Evolutionary conservation across 1,140 invertebrate genomes (phyloP).

Genomic region (Araneus ventricosus): DNA sequence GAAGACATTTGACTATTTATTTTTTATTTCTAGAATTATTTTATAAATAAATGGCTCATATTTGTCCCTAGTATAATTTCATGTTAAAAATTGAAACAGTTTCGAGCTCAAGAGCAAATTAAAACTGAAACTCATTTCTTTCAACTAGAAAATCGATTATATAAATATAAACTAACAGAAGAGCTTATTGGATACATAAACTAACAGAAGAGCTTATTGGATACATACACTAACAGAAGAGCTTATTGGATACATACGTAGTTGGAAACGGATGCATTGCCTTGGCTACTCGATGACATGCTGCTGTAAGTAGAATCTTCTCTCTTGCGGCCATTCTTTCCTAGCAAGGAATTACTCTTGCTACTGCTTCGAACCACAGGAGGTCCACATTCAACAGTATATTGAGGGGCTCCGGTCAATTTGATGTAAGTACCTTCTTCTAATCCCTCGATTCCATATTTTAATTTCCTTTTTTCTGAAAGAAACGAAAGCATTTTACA

Average conservation of each 20-base stretch:
- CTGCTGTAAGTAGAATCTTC: constrained; percentile 76
- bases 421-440: constrained; percentile 66
- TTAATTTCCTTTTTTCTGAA: constrained; percentile 61
- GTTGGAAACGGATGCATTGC: constrained; percentile 73
- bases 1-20: too few species aligned
- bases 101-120: too few species aligned
- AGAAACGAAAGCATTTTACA: neutral
- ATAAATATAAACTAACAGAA: too few species aligned
- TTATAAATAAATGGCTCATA: too few species aligned
- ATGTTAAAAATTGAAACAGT: too few species aligned
- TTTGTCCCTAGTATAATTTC: too few species aligned
- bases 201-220: too few species aligned
- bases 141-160: too few species aligned
- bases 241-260: constrained; percentile 63
- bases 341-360: constrained; percentile 45
- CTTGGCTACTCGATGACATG: constrained; percentile 76
- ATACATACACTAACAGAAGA: constrained; percentile 49
- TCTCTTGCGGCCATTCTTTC: constrained; percentile 53
- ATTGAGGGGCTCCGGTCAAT: constrained; percentile 62
- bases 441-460: constrained; percentile 69
- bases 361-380: constrained; percentile 31
- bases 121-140: too few species aligned
- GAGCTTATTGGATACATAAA: too few species aligned
- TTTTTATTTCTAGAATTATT: too few species aligned
- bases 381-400: constrained; percentile 70